A percentile compares a stretch with the other conserved stretches of the same genome.
Conservation (phyloP, 92 coral and sea anemone species). For the Meandrina meandrites region DNA sequence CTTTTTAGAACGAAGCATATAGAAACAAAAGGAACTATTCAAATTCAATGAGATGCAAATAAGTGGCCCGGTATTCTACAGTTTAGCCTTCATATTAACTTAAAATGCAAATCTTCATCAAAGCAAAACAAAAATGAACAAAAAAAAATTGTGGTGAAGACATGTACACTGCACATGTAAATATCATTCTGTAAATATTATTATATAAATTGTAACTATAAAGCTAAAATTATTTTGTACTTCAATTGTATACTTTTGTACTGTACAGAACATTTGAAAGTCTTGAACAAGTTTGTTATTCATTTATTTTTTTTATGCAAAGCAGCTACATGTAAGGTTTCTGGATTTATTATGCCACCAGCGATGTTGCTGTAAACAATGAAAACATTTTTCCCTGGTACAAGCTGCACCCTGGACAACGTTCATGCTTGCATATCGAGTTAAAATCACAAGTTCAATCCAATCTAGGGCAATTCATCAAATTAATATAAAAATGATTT, state of each 20-base stretch:
- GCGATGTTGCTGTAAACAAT: neutral
- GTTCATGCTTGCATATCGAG: neutral
- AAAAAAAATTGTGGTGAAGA: too few species aligned
- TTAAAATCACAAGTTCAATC: neutral
- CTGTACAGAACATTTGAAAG: too few species aligned
- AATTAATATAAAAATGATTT: neutral
- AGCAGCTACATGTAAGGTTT: neutral
- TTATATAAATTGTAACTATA: too few species aligned
- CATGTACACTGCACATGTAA: too few species aligned
- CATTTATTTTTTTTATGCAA: neutral
- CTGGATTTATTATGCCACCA: slow-evolving; percentile 15
- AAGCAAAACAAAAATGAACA: neutral
- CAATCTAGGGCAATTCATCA: neutral
- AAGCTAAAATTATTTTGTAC: too few species aligned
- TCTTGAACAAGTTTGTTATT: neutral
- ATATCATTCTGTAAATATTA: too few species aligned
- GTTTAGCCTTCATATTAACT: neutral
- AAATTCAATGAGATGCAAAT: too few species aligned
- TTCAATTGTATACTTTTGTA: neutral
- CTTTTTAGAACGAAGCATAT: too few species aligned
- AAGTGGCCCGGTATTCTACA: too few species aligned
- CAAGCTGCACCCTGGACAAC: slow-evolving; percentile 23
- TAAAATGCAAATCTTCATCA: neutral
- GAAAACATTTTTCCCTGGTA: neutral
- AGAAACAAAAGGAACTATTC: too few species aligned